These are phyloP conservation scores for Saxidomus purpurata DNA, from an alignment of 1,140 invertebrate species.

Conservation along the genomic window DNA sequence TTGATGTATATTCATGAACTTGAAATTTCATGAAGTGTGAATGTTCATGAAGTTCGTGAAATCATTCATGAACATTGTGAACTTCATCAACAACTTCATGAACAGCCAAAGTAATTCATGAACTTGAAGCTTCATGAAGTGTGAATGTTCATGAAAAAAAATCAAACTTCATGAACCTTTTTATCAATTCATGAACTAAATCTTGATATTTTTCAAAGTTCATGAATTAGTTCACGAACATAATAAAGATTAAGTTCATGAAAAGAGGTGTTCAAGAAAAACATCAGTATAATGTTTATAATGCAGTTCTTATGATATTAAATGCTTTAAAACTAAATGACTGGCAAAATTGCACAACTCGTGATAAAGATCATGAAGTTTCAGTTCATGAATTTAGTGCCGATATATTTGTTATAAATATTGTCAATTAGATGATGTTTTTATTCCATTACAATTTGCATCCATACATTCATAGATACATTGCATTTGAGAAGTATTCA, in stretches of 20 bases:
- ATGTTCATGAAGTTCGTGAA: slow-evolving; percentile 50
- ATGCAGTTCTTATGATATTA: slow-evolving; percentile 40
- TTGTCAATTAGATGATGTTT: slow-evolving; percentile 53
- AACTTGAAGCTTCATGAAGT: slow-evolving; percentile 55
- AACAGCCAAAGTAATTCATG: slow-evolving; percentile 55
- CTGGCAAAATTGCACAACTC: slow-evolving; percentile 46
- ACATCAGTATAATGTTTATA: slow-evolving; percentile 55
- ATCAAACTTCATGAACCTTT: slow-evolving; percentile 53
- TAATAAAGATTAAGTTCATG: slow-evolving; percentile 50
- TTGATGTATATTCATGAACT: slow-evolving; percentile 53
- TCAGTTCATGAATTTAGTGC: slow-evolving; percentile 50
- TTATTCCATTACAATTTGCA: slow-evolving; percentile 45
- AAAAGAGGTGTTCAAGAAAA: slow-evolving; percentile 52
- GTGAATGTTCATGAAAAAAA: slow-evolving; percentile 48
- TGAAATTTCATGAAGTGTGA: slow-evolving; percentile 58
- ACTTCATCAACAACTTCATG: slow-evolving; percentile 47
- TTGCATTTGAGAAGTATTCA: slow-evolving; percentile 54
- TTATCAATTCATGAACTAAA: slow-evolving; percentile 53
- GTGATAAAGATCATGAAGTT: slow-evolving; percentile 46
- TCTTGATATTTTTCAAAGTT: slow-evolving; percentile 53
- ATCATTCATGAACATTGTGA: slow-evolving; percentile 54
- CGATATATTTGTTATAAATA: slow-evolving; percentile 43
- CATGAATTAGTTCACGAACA: slow-evolving; percentile 31
- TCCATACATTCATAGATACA: slow-evolving; percentile 51
- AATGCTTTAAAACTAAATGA: slow-evolving; percentile 55